Evolutionary conservation across 2,888 invertebrate genomes (phyloP), one percentile per base, ranked within the genome.

Genomic region (Epinotia brunnichana): DNA sequence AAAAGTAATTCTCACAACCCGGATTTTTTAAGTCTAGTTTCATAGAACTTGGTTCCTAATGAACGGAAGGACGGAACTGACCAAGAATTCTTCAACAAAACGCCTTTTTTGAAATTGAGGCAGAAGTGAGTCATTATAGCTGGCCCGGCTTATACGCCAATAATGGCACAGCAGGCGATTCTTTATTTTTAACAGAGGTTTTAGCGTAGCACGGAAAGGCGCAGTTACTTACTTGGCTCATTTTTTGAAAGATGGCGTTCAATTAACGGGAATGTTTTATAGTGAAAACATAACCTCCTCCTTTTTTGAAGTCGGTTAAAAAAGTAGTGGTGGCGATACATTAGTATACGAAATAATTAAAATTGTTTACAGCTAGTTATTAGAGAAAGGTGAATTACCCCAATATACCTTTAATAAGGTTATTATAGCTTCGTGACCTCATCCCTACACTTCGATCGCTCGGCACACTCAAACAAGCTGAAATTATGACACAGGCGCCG

Each of bases 401-500:
- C 4, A 13, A 15, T 48, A 48, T n/a, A 48, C 13, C 15, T 48
- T 48, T 48, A 48, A 48, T 2, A 48, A 7, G 48, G 15, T 48
- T 48, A 13, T 7, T 48, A 48, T 48, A 4, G n/a, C 48, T 48
- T 48, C 17, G 29, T 35, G 24, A 57, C n/a, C 57, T 57, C 48
- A 54, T 53, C 19, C 15, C 44, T 51, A 13, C 53, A 61, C 17
- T 13, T 54, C 39, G 51, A 73, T 64, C 44, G 21, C 44, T 66
- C 75, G 75, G 74, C 74, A 76, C 75, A 79, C 79, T 79, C 78
- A 78, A 83, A 79, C 77, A 79, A 79, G 77, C 77, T 77, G 77
- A 84, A 87, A 86, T 87, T 85, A 86, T 85, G 84, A 85, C 80
- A 85, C 78, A 83, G 80, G 73, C 79, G 76, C 70, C 69, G 61